Evolutionary conservation across 2,113 vertebrate genomes (phyloP).

Genomic region (Bambusicola thoracicus): DNA sequence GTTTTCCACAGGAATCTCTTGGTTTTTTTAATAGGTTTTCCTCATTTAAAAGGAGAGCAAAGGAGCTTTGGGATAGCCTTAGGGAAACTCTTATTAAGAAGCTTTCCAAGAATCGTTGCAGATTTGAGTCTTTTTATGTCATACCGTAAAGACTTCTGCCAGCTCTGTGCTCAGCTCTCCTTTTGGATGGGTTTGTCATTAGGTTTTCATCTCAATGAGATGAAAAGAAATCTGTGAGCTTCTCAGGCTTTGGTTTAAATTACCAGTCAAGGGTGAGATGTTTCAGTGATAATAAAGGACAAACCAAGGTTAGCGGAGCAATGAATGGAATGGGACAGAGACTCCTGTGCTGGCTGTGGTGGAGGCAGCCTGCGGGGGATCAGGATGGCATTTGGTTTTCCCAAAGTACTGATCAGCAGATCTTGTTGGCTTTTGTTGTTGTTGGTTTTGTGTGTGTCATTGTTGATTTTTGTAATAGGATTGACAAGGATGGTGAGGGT

Average conservation of each 20-base stretch:
- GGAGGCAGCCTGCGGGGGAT: not conserved
- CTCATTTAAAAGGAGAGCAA: not conserved
- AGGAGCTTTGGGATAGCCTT: not conserved
- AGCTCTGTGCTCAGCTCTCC: not conserved
- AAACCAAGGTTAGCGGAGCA: not conserved
- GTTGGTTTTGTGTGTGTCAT: not conserved
- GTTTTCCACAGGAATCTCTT: not conserved
- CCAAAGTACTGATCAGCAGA: not conserved
- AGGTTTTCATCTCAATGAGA: not conserved
- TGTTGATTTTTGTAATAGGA: not conserved
- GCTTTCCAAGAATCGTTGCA: constrained; percentile 5
- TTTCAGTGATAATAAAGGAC: not conserved
- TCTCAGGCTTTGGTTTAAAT: not conserved
- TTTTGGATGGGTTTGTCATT: not conserved
- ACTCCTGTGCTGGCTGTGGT: no score
- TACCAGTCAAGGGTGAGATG: not conserved
- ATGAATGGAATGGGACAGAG: not conserved
- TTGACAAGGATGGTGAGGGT: not conserved
- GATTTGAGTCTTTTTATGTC: not conserved
- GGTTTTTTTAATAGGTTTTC: not conserved
- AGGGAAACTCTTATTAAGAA: not conserved
- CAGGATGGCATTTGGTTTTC: rapidly evolving
- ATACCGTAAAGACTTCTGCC: not conserved
- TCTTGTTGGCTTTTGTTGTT: not conserved
- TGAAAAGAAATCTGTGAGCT: not conserved